Percentiles rank a stretch among this genome's conserved stretches.
These are phyloP conservation scores for Slavum lentiscoides DNA, from an alignment of 2,888 invertebrate genomes.

Conservation along the genomic window DNA sequence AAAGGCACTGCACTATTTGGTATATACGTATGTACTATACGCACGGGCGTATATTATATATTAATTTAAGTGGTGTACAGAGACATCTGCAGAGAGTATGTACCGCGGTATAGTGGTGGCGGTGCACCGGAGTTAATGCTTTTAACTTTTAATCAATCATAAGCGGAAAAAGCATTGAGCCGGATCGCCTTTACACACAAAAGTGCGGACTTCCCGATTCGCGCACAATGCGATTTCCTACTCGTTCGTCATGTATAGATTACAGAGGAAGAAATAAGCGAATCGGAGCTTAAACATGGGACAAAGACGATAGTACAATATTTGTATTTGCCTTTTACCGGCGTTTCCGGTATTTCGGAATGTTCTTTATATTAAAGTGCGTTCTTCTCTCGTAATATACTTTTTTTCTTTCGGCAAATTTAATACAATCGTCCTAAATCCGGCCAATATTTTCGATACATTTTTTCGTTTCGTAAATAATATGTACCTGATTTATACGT, in stretches of 20 bases:
- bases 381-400: neutral
- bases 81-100: slow-evolving; percentile 24
- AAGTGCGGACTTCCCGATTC: slow-evolving; percentile 10
- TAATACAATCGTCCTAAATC: too few species aligned
- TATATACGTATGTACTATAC: neutral
- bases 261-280: neutral
- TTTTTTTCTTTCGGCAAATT: neutral
- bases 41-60: slow-evolving; percentile 20
- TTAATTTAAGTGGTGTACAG: slow-evolving; percentile 26
- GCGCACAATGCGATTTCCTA: slow-evolving; percentile 25
- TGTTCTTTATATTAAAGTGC: neutral
- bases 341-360: neutral
- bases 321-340: slow-evolving; percentile 13
- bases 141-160: slow-evolving; percentile 52
- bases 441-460: too few species aligned
- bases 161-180: slow-evolving; percentile 29
- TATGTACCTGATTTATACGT: too few species aligned
- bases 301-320: neutral
- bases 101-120: neutral
- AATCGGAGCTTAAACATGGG: slow-evolving; percentile 18
- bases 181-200: slow-evolving; percentile 11
- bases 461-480: too few species aligned
- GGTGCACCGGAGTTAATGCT: slow-evolving; percentile 36
- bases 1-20: neutral
- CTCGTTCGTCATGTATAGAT: neutral